Conservation (phyloP, 1,140 invertebrate species). For the Drosophila ambigua region DNA sequence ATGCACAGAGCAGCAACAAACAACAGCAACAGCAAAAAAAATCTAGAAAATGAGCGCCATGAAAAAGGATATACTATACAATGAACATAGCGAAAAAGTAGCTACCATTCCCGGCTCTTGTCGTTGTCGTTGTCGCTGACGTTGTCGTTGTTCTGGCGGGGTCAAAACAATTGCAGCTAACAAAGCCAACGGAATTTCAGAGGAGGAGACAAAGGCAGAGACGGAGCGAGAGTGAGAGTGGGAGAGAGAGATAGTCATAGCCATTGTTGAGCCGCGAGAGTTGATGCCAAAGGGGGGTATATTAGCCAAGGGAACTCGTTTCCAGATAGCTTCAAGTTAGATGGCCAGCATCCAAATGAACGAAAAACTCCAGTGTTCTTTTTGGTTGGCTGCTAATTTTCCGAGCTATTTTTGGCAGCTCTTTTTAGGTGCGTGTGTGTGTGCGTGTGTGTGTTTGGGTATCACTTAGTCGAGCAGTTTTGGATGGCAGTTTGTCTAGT, state of each 20-base stretch:
- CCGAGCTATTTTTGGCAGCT: not conserved
- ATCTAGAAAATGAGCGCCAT: conserved; percentile 27
- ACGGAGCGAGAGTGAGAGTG: too few relatives aligned
- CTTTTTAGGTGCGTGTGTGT: too few relatives aligned
- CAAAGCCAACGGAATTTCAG: conserved; percentile 44
- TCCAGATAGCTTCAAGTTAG: too few relatives aligned
- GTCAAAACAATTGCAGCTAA: conserved; percentile 55
- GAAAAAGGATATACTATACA: conserved; percentile 22
- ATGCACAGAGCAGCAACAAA: conserved; percentile 21
- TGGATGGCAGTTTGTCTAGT: not conserved
- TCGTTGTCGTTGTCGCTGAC: conserved; percentile 4
- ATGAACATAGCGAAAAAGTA: conserved; percentile 43
- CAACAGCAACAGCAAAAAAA: not conserved
- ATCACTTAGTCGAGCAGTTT: not conserved
- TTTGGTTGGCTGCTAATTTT: too few relatives aligned
- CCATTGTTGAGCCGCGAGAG: too few relatives aligned
- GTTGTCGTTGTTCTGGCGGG: conserved; percentile 3
- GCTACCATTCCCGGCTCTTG: conserved; percentile 40
- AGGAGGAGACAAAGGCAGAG: not conserved
- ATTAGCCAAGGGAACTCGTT: not conserved
- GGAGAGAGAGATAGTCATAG: too few relatives aligned
- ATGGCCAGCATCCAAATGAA: too few relatives aligned
- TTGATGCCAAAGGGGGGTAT: not conserved
- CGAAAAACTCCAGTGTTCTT: too few relatives aligned
- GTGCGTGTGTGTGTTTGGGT: not conserved